A percentile compares a stretch with the other conserved stretches of the same genome.
Conservation (phyloP, 2,797 vertebrate species). For the Serranus cabrilla region DNA sequence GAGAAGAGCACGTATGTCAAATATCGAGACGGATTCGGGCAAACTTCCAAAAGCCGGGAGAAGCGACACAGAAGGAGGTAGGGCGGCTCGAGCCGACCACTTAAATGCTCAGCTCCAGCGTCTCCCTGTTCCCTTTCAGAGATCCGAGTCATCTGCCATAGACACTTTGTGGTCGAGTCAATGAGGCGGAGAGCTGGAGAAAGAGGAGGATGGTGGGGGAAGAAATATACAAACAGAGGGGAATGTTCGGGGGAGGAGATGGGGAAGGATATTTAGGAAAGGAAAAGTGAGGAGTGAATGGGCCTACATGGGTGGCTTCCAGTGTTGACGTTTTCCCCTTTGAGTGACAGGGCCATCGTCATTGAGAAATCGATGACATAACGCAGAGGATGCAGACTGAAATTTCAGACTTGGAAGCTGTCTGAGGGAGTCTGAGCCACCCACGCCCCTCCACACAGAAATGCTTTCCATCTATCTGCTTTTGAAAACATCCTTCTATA, state of each 20-base stretch:
- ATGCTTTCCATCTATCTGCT: not conserved
- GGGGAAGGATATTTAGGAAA: constrained; percentile 56
- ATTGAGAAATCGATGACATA: constrained; percentile 69
- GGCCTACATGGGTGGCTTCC: constrained; percentile 80
- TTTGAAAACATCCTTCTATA: not conserved
- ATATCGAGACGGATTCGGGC: constrained; percentile 58
- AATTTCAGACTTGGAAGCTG: constrained; percentile 62
- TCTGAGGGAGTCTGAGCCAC: constrained; percentile 40
- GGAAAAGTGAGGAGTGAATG: constrained; percentile 72
- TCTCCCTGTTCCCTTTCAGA: constrained; percentile 51
- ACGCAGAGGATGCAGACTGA: constrained; percentile 66
- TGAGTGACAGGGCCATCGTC: constrained; percentile 81
- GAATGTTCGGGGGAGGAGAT: constrained; percentile 59
- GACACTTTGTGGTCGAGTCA: constrained; percentile 78
- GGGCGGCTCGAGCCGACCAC: constrained; percentile 50
- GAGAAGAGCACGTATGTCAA: constrained; percentile 71
- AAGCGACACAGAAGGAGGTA: constrained; percentile 37
- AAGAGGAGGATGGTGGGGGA: constrained; percentile 51
- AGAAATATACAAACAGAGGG: constrained; percentile 65
- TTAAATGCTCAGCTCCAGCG: constrained; percentile 63
- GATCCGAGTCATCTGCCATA: constrained; percentile 70
- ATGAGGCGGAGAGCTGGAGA: constrained; percentile 70
- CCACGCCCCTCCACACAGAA: not conserved
- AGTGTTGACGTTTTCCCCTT: constrained; percentile 57
- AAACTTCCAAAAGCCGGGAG: constrained; percentile 58